A percentile compares a stretch with the other conserved stretches of the same genome.
Evolutionary conservation across 2,888 invertebrate species (phyloP).

Genomic region (Clepsis dumicolana): DNA sequence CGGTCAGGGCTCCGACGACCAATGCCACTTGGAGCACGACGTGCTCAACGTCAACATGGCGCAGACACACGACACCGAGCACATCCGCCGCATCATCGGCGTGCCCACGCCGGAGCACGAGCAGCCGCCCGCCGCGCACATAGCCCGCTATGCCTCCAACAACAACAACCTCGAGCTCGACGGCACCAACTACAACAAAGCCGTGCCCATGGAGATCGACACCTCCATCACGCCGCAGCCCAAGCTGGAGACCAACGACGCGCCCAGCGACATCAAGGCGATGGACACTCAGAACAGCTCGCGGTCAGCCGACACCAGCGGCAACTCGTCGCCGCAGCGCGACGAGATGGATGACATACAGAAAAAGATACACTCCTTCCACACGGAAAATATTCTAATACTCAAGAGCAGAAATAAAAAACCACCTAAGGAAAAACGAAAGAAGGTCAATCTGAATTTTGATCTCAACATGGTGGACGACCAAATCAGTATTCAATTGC

Average conservation of each 20-base stretch:
- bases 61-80: slow-evolving; percentile 72
- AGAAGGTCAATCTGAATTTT: slow-evolving; percentile 84
- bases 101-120: slow-evolving; percentile 77
- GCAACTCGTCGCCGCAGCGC: slow-evolving; percentile 80
- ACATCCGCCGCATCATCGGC: slow-evolving; percentile 78
- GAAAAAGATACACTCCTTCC: slow-evolving; percentile 87
- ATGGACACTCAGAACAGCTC: slow-evolving; percentile 73
- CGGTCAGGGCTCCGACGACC: slow-evolving; percentile 79
- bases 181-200: slow-evolving; percentile 73
- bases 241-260: slow-evolving; percentile 70
- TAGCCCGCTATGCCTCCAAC: slow-evolving; percentile 65
- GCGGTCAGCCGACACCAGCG: slow-evolving; percentile 80
- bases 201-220: slow-evolving; percentile 80
- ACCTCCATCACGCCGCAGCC: slow-evolving; percentile 71
- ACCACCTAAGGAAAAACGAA: slow-evolving; percentile 80
- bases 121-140: slow-evolving; percentile 65
- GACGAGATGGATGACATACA: slow-evolving; percentile 88
- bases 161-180: slow-evolving; percentile 75
- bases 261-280: slow-evolving; percentile 61
- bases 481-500: slow-evolving; percentile 80
- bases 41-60: slow-evolving; percentile 72
- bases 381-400: slow-evolving; percentile 87
- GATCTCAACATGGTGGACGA: slow-evolving; percentile 84
- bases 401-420: slow-evolving; percentile 87
- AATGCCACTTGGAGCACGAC: slow-evolving; percentile 75